phyloP scores from a whole-genome alignment of 2,113 vertebrate genomes.

The Calyptommatus sinebrachiatus region DNA sequence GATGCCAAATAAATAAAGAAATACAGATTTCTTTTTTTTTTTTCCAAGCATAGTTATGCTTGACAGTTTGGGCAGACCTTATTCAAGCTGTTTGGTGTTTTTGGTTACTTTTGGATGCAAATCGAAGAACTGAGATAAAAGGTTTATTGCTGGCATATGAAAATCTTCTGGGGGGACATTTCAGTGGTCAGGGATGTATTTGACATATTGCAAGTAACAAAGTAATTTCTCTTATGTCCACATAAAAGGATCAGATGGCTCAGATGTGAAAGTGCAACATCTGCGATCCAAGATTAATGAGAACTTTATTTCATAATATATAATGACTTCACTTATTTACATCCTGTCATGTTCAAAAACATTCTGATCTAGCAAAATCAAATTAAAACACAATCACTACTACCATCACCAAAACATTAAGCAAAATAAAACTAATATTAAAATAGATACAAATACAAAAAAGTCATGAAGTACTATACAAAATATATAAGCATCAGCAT shows the following conservation, averaged over 20 bases:
- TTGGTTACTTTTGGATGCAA: not conserved
- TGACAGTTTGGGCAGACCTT: not conserved
- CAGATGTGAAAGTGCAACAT: not conserved
- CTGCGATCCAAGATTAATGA: not conserved
- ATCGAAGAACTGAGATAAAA: not conserved
- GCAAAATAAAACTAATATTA: no score
- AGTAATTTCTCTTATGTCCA: not conserved
- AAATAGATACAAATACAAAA: no score
- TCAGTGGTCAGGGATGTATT: not conserved
- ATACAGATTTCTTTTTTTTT: not conserved
- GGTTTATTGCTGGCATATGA: not conserved
- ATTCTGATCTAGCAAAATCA: no score
- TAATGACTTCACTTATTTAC: no score
- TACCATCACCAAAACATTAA: no score
- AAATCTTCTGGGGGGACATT: not conserved
- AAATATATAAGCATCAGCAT: no score
- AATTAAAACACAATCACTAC: no score
- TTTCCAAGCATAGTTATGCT: not conserved
- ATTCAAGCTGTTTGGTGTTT: not conserved
- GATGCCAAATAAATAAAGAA: not conserved
- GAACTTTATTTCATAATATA: not conserved
- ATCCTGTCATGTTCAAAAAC: no score
- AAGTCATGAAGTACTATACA: no score
- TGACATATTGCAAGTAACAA: not conserved
- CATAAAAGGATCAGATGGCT: not conserved